Percentiles rank a stretch among this genome's conserved stretches.
Evolutionary conservation across 2,888 invertebrate genomes (phyloP).

Genomic region (Chouioia cunea): DNA sequence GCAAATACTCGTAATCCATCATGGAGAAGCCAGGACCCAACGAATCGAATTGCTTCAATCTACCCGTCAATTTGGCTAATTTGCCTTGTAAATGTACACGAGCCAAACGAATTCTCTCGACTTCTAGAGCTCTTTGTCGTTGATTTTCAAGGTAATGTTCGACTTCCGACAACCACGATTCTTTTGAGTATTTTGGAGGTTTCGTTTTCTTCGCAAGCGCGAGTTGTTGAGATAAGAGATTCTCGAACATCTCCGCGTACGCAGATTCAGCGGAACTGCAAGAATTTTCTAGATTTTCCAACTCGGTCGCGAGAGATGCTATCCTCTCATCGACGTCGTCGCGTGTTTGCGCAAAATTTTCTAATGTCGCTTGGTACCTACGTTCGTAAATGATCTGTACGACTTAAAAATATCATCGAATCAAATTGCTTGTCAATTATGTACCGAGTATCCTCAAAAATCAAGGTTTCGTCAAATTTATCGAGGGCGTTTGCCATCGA

Average conservation of each 20-base stretch:
- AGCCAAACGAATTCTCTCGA: slow-evolving; percentile 44
- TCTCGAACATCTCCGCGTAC: slow-evolving; percentile 39
- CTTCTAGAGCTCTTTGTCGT: slow-evolving; percentile 25
- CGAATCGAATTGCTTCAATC: slow-evolving; percentile 38
- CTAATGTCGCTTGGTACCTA: slow-evolving; percentile 49
- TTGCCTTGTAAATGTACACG: slow-evolving; percentile 44
- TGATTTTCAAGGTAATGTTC: slow-evolving; percentile 46
- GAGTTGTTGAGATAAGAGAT: slow-evolving; percentile 40
- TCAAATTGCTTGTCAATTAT: background rate
- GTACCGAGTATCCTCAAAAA: slow-evolving; percentile 42
- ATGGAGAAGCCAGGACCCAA: slow-evolving; percentile 50
- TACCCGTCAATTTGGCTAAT: slow-evolving; percentile 31
- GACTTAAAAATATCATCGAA: background rate
- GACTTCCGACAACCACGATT: slow-evolving; percentile 12
- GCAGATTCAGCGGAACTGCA: background rate
- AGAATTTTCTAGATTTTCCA: slow-evolving; percentile 15
- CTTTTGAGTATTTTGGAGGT: background rate
- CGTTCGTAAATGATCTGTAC: background rate
- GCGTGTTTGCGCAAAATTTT: slow-evolving; percentile 43
- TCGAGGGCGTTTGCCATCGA: slow-evolving; percentile 45
- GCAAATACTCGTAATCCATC: slow-evolving; percentile 51
- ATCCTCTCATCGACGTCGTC: slow-evolving; percentile 21
- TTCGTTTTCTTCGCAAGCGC: slow-evolving; percentile 39
- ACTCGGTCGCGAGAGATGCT: slow-evolving; percentile 7
- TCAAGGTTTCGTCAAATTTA: slow-evolving; percentile 40